Evolutionary conservation across 2,113 vertebrate species (phyloP).

Genomic region (Gulo gulo): DNA sequence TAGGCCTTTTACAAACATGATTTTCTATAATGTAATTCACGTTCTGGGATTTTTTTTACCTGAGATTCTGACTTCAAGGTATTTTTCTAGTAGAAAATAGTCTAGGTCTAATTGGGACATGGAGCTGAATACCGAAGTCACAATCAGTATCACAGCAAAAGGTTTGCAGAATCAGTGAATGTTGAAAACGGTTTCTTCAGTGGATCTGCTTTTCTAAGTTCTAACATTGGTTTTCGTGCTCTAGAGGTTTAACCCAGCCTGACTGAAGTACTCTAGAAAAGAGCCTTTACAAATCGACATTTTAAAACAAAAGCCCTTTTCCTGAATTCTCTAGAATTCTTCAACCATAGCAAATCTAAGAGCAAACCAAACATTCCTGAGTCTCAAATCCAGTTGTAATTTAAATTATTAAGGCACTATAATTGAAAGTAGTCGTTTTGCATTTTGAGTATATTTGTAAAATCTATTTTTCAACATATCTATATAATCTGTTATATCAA

Average conservation of each 20-base stretch:
- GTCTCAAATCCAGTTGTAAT: background rate
- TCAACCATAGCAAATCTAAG: background rate
- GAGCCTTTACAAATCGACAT: background rate
- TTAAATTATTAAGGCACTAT: background rate
- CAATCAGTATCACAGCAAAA: background rate
- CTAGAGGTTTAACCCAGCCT: background rate
- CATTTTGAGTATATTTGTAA: background rate
- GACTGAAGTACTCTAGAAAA: background rate
- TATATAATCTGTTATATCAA: background rate
- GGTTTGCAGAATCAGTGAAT: background rate
- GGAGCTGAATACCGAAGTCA: background rate
- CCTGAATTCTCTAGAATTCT: background rate
- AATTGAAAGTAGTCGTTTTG: conserved; percentile 23
- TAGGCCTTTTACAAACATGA: background rate
- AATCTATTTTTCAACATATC: background rate
- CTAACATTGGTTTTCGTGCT: background rate
- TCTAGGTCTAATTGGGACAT: background rate
- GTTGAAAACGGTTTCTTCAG: background rate
- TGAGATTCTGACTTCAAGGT: background rate
- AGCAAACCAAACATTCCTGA: background rate
- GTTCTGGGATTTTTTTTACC: background rate
- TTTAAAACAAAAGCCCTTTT: background rate
- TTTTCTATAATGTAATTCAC: background rate
- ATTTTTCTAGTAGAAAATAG: background rate
- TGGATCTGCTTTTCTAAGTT: background rate